These are phyloP conservation scores for Phlogophora meticulosa DNA, from an alignment of 2,888 invertebrate species.

Conservation along the genomic window DNA sequence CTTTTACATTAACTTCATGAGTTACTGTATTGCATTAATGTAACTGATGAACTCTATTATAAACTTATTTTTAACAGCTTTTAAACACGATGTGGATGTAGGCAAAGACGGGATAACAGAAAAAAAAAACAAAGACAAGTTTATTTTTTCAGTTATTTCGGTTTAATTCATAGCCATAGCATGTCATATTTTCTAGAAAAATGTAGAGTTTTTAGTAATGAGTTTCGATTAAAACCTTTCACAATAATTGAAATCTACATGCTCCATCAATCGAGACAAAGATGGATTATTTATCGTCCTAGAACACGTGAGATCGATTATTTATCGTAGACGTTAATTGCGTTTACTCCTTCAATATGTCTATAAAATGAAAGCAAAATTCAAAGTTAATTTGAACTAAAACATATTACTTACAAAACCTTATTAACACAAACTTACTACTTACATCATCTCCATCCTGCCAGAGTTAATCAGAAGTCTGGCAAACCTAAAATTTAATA, in stretches of 20 bases:
- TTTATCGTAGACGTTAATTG: conserved; percentile 4
- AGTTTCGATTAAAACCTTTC: neutral
- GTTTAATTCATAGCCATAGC: neutral
- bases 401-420: neutral
- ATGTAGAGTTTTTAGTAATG: neutral
- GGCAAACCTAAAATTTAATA: conserved; percentile 13
- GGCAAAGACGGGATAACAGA: too few species aligned
- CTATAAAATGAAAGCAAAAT: conserved; percentile 3
- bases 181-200: too few species aligned
- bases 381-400: conserved; percentile 11
- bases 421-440: conserved; percentile 26
- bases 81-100: too few species aligned
- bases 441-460: conserved; percentile 1
- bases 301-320: neutral
- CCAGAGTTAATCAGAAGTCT: conserved; percentile 29
- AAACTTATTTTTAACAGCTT: too few species aligned
- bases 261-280: neutral
- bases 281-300: neutral
- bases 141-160: neutral
- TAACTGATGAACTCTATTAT: too few species aligned
- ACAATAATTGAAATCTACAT: neutral
- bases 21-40: neutral
- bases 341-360: neutral
- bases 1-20: neutral
- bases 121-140: too few species aligned